These are phyloP conservation scores for Machimus atricapillus DNA, from an alignment of 2,888 invertebrate genomes.

Conservation along the genomic window DNA sequence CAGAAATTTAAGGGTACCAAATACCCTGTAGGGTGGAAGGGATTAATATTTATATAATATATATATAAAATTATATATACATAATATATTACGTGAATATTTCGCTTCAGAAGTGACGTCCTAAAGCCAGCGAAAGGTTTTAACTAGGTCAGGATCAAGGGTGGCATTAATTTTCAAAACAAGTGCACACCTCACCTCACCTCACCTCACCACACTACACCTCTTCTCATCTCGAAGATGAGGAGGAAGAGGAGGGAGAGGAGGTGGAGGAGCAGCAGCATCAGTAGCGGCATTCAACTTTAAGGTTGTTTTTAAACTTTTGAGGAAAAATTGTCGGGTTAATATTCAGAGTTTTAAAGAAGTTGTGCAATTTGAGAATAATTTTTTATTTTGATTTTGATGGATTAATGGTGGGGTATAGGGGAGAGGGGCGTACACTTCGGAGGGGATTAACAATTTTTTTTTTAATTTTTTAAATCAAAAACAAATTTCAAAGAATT, in stretches of 20 bases:
- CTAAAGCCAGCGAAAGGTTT: background rate
- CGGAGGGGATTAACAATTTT: no score
- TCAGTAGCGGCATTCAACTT: background rate
- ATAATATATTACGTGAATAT: background rate
- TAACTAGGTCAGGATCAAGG: background rate
- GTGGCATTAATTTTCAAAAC: background rate
- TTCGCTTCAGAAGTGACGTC: background rate
- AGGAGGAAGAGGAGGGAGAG: no score
- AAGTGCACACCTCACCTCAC: background rate
- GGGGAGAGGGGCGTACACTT: no score
- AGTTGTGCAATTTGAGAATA: no score
- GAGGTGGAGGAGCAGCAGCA: no score
- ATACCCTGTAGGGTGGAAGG: background rate
- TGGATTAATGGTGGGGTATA: no score
- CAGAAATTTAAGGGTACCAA: background rate
- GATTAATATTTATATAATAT: background rate
- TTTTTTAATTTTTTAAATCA: no score
- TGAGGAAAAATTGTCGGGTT: no score
- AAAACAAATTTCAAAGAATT: no score
- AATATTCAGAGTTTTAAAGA: no score
- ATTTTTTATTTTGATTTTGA: no score
- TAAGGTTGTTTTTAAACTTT: background rate
- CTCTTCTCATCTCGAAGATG: background rate
- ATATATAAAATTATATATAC: no score
- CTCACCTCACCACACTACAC: background rate